These are phyloP conservation scores for Peromyscus eremicus DNA, from an alignment of 2,797 vertebrate genomes.

Conservation along the genomic window DNA sequence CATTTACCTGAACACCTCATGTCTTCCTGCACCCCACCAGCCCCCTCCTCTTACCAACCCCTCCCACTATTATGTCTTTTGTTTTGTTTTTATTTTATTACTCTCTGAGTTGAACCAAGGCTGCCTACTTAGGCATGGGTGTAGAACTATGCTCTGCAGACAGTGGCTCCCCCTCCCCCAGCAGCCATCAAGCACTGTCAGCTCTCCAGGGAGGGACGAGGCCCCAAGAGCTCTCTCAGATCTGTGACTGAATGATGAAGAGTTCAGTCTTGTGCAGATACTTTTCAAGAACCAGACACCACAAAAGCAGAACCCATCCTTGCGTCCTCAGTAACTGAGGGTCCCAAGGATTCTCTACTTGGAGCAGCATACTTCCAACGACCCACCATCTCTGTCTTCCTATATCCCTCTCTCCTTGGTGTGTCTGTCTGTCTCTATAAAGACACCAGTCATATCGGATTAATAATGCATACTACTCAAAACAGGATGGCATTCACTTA, in stretches of 20 bases:
- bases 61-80: neutral
- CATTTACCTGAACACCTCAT: neutral
- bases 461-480: neutral
- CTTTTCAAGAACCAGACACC: neutral
- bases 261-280: too few species aligned
- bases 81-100: neutral
- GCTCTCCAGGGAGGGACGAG: neutral
- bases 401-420: neutral
- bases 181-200: neutral
- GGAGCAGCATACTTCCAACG: rapidly evolving
- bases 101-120: too few species aligned
- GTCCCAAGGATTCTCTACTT: neutral
- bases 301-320: neutral
- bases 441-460: neutral
- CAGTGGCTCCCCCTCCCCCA: neutral
- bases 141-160: neutral
- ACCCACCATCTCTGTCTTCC: neutral
- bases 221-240: neutral
- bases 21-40: neutral
- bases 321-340: neutral
- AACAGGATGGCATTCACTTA: neutral
- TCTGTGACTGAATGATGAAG: neutral
- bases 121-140: too few species aligned
- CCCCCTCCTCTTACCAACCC: too few species aligned
- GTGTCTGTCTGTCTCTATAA: neutral